Base-by-base conservation (phyloP, 2,888 invertebrate genomes). In the Oligia fasciuncula region DNA sequence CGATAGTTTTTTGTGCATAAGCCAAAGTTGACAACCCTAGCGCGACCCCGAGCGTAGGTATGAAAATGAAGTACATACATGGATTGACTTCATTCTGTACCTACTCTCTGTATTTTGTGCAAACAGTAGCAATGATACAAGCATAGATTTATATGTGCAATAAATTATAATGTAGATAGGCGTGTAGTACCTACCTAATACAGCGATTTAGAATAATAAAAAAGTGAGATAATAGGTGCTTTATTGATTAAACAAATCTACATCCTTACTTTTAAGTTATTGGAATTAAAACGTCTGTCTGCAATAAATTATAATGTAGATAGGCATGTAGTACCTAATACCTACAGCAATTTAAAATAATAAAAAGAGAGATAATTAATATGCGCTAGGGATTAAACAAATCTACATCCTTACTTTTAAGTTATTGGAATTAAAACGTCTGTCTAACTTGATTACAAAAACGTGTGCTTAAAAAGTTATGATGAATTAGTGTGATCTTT, bases 301-400 rank as follows among this genome's bases (percentile, higher is more conserved):
- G 17, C 11, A 11, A 60, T 75, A 60, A 71, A 35, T 46, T 46
- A 46, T 57, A 54, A 19, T 13, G 0, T 19, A 23, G 57, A 74
- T 23, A 23, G 0, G 4, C 19, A 1, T 54, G 14, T 17, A 46
- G 23, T 17, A 14, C 49, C 29, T 29, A 29, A 29, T 29, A 29
- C 29, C 14, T 51, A 11, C 35, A 19, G 60, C 35, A 3, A 75
- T 75, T 75, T 60, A 17, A 19, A 8, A 60, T 1, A n/a, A 6
- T 4, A 76, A 76, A 23, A 75, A 23, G 6, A 63, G 63, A 35
- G 29, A 65, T 77, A 4, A 35, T 23, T 77, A 4, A 35, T 23
- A 65, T 13, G 13, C n/a, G 5, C 54, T 1, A 29, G 29, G 43
- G 13, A 76, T 75, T 54, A 43, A 11, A 43, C 2, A 14, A 73